Evolutionary conservation across 2,888 invertebrate species (phyloP).

Genomic region (Epistrophe eligans): DNA sequence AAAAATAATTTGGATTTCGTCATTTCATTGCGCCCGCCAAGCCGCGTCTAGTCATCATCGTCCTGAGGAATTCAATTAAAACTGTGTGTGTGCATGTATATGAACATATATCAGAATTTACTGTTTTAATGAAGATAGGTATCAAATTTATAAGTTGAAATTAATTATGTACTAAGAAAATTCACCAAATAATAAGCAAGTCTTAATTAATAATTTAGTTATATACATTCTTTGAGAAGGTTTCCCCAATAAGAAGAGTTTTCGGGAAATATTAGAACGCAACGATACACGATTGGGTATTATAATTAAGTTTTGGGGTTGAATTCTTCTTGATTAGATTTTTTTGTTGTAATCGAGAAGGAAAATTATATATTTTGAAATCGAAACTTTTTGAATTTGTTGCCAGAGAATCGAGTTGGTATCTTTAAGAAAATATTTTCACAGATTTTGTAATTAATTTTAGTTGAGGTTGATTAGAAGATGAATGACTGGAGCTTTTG

Average conservation of each 20-base stretch:
- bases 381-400: conserved; percentile 1
- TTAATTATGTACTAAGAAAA: conserved; percentile 49
- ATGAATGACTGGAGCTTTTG: background rate
- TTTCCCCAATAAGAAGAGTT: background rate
- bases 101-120: background rate
- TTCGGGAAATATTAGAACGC: conserved; percentile 5
- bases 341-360: background rate
- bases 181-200: conserved; percentile 7
- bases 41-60: background rate
- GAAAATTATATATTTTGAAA: background rate
- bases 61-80: conserved; percentile 62
- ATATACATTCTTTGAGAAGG: background rate
- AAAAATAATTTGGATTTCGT: conserved; percentile 8
- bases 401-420: background rate
- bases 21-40: background rate
- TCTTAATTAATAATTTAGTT: conserved; percentile 14
- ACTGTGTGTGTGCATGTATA: background rate
- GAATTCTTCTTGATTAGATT: background rate
- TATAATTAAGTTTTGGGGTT: background rate
- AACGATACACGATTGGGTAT: background rate
- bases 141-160: conserved; percentile 59
- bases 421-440: background rate
- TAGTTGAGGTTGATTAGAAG: background rate
- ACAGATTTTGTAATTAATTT: background rate
- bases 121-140: conserved; percentile 70